These are phyloP conservation scores for Ctenopoma multispine DNA, from an alignment of 2,797 vertebrate species.

Conservation along the genomic window DNA sequence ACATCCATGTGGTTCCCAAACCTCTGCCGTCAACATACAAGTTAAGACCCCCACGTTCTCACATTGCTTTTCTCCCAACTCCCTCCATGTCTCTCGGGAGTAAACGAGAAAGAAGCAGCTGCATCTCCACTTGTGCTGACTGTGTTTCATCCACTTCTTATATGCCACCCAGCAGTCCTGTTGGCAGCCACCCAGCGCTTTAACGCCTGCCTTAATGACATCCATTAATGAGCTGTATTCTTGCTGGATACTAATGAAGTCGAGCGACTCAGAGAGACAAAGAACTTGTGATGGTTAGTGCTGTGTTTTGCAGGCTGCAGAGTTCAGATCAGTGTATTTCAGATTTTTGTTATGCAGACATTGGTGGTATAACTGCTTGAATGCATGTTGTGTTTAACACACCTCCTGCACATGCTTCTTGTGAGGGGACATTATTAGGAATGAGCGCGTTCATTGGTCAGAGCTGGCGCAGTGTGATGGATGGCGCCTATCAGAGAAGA, in stretches of 20 bases:
- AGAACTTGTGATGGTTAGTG: conserved; percentile 1
- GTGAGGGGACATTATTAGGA: conserved; percentile 18
- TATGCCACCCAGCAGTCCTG: conserved; percentile 52
- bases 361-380: not conserved
- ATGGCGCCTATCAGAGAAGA: conserved; percentile 41
- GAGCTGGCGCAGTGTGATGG: conserved; percentile 39
- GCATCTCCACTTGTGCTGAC: conserved; percentile 29
- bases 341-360: not conserved
- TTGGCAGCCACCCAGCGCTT: conserved; percentile 66
- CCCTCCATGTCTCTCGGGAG: conserved; percentile 24
- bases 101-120: conserved; percentile 45
- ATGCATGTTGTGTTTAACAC: not conserved
- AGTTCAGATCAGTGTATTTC: conserved; percentile 1
- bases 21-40: conserved; percentile 6
- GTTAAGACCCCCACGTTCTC: conserved; percentile 36
- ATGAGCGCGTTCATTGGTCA: conserved; percentile 18
- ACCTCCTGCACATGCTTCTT: not conserved
- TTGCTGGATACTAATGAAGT: conserved; percentile 63
- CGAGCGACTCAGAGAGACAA: conserved; percentile 10
- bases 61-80: conserved; percentile 12
- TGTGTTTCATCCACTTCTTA: conserved; percentile 29
- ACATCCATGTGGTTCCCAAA: not conserved
- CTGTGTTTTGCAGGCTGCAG: conserved; percentile 5
- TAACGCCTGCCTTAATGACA: conserved; percentile 61
- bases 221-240: conserved; percentile 64